These are phyloP conservation scores for Liposcelis brunnea DNA, from an alignment of 2,888 invertebrate species.

Conservation along the genomic window DNA sequence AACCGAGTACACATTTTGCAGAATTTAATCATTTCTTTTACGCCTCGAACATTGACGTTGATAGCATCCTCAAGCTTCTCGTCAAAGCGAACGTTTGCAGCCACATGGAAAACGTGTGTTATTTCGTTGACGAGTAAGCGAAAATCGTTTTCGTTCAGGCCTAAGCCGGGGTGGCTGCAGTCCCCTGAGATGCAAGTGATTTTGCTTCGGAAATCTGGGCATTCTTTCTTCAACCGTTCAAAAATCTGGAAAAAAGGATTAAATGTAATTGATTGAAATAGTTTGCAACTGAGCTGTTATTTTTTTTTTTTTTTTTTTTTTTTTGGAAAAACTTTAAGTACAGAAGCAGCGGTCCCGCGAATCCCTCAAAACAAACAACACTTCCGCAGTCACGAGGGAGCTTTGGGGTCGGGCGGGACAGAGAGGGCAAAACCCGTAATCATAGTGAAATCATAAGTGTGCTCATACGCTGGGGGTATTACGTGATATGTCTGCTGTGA, in stretches of 20 bases:
- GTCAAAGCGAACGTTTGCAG: conserved; percentile 45
- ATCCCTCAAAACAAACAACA: too few relatives aligned
- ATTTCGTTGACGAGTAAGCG: conserved; percentile 37
- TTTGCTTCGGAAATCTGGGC: conserved; percentile 26
- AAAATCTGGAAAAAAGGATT: not conserved
- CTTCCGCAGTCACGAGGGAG: too few relatives aligned
- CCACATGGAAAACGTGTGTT: conserved; percentile 55
- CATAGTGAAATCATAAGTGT: too few relatives aligned
- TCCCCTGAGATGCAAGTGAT: conserved; percentile 48
- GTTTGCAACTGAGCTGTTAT: too few relatives aligned
- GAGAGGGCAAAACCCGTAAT: too few relatives aligned
- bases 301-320: too few relatives aligned
- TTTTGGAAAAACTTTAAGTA: too few relatives aligned
- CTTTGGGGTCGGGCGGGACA: too few relatives aligned
- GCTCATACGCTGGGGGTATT: too few relatives aligned
- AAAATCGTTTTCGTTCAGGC: conserved; percentile 33
- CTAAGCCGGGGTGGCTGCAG: conserved; percentile 35
- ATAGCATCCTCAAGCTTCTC: conserved; percentile 6
- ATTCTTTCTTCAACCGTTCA: not conserved
- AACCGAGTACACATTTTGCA: not conserved
- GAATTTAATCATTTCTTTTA: conserved; percentile 4
- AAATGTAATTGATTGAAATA: not conserved
- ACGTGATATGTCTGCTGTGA: too few relatives aligned
- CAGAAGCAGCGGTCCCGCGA: too few relatives aligned
- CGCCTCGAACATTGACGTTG: conserved; percentile 7